These are phyloP conservation scores for Battus philenor DNA, from an alignment of 1,140 invertebrate genomes.

Conservation along the genomic window DNA sequence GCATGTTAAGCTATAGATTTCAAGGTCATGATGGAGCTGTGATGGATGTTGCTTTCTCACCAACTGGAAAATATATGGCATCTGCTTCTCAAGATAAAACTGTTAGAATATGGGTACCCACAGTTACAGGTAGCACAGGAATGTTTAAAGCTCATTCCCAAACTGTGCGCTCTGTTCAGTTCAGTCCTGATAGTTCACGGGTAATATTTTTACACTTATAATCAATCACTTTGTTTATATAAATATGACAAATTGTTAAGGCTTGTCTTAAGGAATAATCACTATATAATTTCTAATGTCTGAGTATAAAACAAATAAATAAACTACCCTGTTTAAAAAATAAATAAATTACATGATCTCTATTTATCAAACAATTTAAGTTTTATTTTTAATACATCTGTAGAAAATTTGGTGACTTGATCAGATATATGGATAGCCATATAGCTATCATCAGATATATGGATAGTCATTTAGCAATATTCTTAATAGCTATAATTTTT, in stretches of 20 bases:
- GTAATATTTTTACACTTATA: too few relatives aligned
- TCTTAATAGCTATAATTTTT: too few relatives aligned
- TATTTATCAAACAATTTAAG: too few relatives aligned
- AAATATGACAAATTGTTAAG: not conserved
- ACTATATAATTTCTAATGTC: not conserved
- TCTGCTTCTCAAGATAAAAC: conserved; percentile 89
- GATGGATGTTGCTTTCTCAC: conserved; percentile 84
- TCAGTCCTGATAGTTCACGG: conserved; percentile 85
- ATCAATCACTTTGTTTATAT: not conserved
- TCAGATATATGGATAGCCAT: too few relatives aligned
- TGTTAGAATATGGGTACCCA: conserved; percentile 91
- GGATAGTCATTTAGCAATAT: too few relatives aligned
- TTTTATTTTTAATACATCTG: too few relatives aligned
- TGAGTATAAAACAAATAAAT: too few relatives aligned
- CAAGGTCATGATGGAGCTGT: conserved; percentile 80
- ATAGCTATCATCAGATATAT: too few relatives aligned
- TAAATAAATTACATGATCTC: too few relatives aligned
- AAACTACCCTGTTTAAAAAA: too few relatives aligned
- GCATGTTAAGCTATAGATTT: conserved; percentile 81
- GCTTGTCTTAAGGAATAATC: too few relatives aligned
- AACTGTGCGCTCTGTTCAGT: conserved; percentile 87
- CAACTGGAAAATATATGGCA: conserved; percentile 87
- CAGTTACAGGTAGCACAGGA: conserved; percentile 83
- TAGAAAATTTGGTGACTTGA: too few relatives aligned
- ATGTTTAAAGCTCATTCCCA: conserved; percentile 86